Evolutionary conservation across 1,140 invertebrate genomes (phyloP), one percentile per base, ranked within the genome.

Genomic region (Protaetia brevitarsis): DNA sequence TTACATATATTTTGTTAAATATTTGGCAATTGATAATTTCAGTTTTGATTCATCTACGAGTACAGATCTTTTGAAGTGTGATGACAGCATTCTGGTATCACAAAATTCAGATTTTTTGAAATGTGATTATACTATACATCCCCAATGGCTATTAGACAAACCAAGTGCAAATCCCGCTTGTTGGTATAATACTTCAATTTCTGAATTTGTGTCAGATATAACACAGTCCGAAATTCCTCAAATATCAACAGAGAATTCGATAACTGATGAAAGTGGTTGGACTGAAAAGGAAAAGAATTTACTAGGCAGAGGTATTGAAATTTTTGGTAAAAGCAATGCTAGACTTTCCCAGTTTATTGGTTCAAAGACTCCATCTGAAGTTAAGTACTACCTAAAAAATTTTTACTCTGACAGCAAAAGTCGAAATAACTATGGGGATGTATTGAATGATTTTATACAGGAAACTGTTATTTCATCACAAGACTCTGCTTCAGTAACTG

Each of bases 121-220:
- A 64, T 83, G 86, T 69, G 87, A 86, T 69, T 85, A 85, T 62
- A 83, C 83, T 58, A 84, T 87, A 6, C 85, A 86, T 70, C 85
- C 86, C 19, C 85, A 87, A 62, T 89, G 87, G 87, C 79, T 88
- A 29, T 73, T 87, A 23, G 87, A 89, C 70, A 84, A 72, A 75
- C 78, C 80, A 71, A 69, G 81, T 77, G 70, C 79, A 74, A 79
- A 82, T 76, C 78, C 80, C 72, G 79, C 79, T 66, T 72, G 69
- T 63, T 77, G 73, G 75, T 77, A 76, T 51, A 68, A 73, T 58
- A 66, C 26, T 36, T 11, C 16, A 3, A 59, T 37, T n/a, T 8
- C 16, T 1, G 36, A 63, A 23, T 57, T 57, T 36, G 16, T 7
- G 5, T 29, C 30, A 10, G 65, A 66, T 7, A 34, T 63, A 8